A percentile compares a stretch with the other conserved stretches of the same genome.
phyloP scores from a whole-genome alignment of 1,140 invertebrate genomes.

The Chlorops oryzae region DNA sequence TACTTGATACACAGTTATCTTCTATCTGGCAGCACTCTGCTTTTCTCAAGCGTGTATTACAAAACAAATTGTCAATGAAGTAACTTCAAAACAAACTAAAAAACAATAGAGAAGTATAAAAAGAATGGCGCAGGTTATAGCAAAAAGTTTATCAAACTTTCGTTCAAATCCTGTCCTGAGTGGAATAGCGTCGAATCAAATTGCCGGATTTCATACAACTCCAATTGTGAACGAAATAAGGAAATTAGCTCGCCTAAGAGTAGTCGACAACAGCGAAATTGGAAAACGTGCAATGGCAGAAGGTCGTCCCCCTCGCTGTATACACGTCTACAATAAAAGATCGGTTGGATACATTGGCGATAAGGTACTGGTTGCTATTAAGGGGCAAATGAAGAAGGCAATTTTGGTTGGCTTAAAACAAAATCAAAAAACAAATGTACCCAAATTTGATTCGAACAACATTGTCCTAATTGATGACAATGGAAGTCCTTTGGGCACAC shows the following conservation, averaged over 20 bases:
- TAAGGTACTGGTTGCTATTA: conserved; percentile 89
- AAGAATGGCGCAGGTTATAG: too few relatives aligned
- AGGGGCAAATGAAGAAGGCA: conserved; percentile 93
- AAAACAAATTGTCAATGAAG: too few relatives aligned
- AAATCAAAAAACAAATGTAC: conserved; percentile 73
- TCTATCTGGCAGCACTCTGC: too few relatives aligned
- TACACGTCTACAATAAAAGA: conserved; percentile 82
- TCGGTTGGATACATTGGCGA: conserved; percentile 63
- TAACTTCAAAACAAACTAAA: too few relatives aligned
- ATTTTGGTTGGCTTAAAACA: conserved; percentile 90
- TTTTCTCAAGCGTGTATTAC: too few relatives aligned
- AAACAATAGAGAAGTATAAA: too few relatives aligned
- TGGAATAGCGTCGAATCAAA: too few relatives aligned
- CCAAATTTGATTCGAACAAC: conserved; percentile 95
- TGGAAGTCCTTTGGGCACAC: conserved; percentile 85
- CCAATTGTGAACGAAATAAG: conserved; percentile 57
- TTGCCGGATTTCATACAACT: conserved; percentile 52
- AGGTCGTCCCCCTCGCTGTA: conserved; percentile 83
- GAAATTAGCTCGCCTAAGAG: conserved; percentile 70
- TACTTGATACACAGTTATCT: too few relatives aligned
- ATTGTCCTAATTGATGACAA: conserved; percentile 93
- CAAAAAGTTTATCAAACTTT: too few relatives aligned
- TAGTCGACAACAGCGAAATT: conserved; percentile 93
- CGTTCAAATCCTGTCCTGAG: too few relatives aligned
- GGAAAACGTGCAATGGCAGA: conserved; percentile 90